Base-by-base conservation (phyloP, 2,888 invertebrate genomes). In the Yponomeuta evonymella region DNA sequence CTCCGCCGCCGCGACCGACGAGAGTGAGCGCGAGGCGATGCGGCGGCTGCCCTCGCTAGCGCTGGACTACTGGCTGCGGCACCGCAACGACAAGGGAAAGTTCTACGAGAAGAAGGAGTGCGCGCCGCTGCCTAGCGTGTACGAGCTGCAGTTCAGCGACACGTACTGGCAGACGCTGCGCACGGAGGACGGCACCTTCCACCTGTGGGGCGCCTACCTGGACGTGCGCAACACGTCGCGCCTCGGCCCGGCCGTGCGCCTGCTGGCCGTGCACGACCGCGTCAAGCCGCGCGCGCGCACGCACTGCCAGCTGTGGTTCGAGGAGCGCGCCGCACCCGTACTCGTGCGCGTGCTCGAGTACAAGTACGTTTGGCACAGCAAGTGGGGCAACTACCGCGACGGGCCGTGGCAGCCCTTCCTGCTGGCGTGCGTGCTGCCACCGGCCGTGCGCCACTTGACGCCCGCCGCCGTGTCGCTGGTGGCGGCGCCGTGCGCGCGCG, bases 321-420 rank as follows among this genome's bases (percentile, higher is more conserved):
- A 97, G 77, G 95, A 95, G 58, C 95, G 95, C 77, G 95, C 95
- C 75, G 96, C 96, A 78, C 97, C 97, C 0, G 95, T 95, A 48
- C 94, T 97, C 43, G 95, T 96, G 23, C 95, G 96, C 82, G 96
- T 95, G 30, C 95, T 97, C 77, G 97, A 97, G 87, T 98, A 98
- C 90, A 97, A 97, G 84, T 98, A 98, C 85, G 96, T 98, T 77
- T 98, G 98, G 98, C 96, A 97, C 85, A 95, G 95, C 78, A 97
- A 97, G 86, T 98, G 98, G 98, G 98, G 98, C 72, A 98, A 98
- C 88, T 97, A 97, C 89, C 96, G 96, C 82, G 96, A 97, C 86
- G 96, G 96, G 70, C 96, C 97, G 75, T 96, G 97, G 84, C 98
- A 98, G 88, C 98, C 98, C 0, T 98, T 97, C 84, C 93, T 98